These are phyloP conservation scores for Drosophila eugracilis DNA, from an alignment of 1,140 invertebrate species.

Conservation along the genomic window DNA sequence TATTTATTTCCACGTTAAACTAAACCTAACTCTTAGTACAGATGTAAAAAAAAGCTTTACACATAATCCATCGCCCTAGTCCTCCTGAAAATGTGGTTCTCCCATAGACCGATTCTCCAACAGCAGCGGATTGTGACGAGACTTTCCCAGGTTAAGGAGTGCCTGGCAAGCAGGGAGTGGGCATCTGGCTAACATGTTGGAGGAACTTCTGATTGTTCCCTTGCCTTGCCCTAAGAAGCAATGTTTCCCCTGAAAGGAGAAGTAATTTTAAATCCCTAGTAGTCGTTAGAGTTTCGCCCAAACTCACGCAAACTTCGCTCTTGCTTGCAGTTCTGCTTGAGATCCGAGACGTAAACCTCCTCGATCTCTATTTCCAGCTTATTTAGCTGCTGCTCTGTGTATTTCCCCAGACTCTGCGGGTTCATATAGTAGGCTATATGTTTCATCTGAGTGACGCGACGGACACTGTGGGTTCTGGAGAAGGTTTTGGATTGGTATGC, in stretches of 20 bases:
- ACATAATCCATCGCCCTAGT: no score
- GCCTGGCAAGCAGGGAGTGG: conserved; percentile 61
- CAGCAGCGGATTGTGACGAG: background rate
- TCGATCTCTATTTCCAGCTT: conserved; percentile 60
- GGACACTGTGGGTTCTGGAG: conserved; percentile 85
- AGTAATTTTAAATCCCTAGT: background rate
- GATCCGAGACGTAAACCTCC: conserved; percentile 47
- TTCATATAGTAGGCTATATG: conserved; percentile 97
- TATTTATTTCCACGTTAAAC: background rate
- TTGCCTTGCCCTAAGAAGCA: conserved; percentile 50
- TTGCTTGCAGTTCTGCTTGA: conserved; percentile 61
- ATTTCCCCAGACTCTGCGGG: conserved; percentile 90
- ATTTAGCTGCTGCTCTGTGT: conserved; percentile 35
- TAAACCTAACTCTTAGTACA: background rate
- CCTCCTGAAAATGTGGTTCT: no score
- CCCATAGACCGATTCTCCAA: conserved; percentile 12
- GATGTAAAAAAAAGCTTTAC: no score
- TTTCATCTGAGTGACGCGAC: conserved; percentile 87
- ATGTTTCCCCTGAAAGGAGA: conserved; percentile 52
- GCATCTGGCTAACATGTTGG: conserved; percentile 50
- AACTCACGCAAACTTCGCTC: conserved; percentile 68
- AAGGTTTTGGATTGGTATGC: conserved; percentile 1
- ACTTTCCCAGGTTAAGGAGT: conserved; percentile 31
- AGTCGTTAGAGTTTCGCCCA: background rate
- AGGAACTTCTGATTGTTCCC: conserved; percentile 45